These are phyloP conservation scores for Phoebastria nigripes DNA, from an alignment of 2,797 vertebrate genomes.

Conservation along the genomic window DNA sequence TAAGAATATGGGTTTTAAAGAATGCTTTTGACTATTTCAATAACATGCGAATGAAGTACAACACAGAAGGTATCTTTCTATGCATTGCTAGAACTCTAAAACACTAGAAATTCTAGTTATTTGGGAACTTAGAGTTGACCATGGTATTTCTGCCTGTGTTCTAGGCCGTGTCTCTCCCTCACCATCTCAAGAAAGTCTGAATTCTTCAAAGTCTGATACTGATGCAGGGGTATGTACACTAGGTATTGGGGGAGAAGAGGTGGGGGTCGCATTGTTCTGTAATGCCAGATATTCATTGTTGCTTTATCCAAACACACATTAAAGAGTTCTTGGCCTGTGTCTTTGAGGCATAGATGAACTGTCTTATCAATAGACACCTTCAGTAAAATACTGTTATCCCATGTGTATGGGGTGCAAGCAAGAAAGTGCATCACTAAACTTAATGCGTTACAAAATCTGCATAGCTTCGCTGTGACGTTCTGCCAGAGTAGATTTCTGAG, in stretches of 20 bases:
- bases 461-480: neutral
- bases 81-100: neutral
- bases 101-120: neutral
- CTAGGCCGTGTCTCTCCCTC: slow-evolving; percentile 96
- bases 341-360: neutral
- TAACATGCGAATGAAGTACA: slow-evolving; percentile 98
- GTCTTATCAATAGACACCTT: neutral
- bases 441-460: neutral
- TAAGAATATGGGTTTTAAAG: slow-evolving; percentile 98
- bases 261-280: neutral
- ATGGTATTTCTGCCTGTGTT: neutral
- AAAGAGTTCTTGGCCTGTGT: neutral
- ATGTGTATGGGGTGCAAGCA: neutral
- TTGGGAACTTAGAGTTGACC: neutral
- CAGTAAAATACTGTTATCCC: neutral
- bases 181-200: slow-evolving; percentile 97
- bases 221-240: slow-evolving; percentile 85
- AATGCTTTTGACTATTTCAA: slow-evolving; percentile 98
- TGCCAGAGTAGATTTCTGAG: neutral
- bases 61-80: slow-evolving; percentile 87
- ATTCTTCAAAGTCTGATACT: slow-evolving; percentile 96
- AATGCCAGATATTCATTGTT: neutral
- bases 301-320: neutral
- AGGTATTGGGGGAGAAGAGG: neutral
- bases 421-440: neutral